These are phyloP conservation scores for Pteropus alecto DNA, from an alignment of 2,113 vertebrate genomes.

Conservation along the genomic window DNA sequence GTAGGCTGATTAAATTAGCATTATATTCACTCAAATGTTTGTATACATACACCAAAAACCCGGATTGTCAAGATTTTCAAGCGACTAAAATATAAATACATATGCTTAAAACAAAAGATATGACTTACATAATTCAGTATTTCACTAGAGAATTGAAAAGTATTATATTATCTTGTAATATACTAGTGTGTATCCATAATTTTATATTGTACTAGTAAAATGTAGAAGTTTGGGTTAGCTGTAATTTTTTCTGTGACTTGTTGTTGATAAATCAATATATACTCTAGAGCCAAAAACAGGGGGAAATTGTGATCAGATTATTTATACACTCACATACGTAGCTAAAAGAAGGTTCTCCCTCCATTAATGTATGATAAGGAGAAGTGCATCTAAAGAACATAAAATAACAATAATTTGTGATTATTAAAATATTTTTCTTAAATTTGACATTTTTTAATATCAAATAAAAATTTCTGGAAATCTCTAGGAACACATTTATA, in stretches of 20 bases:
- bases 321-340: neutral
- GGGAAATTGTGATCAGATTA: neutral
- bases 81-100: neutral
- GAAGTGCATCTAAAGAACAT: neutral
- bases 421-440: neutral
- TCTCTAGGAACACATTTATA: neutral
- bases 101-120: neutral
- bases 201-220: neutral
- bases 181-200: neutral
- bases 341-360: neutral
- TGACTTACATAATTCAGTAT: neutral
- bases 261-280: neutral
- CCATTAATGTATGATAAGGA: neutral
- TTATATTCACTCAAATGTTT: neutral
- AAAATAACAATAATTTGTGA: neutral
- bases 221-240: neutral
- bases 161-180: neutral
- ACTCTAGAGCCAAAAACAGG: neutral
- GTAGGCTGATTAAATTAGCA: neutral
- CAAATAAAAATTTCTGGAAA: conserved; percentile 17
- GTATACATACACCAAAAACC: neutral
- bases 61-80: conserved; percentile 1
- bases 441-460: neutral
- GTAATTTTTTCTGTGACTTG: neutral
- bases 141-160: neutral